Conservation (phyloP, 2,888 invertebrate species). For the Barypeithes pellucidus region DNA sequence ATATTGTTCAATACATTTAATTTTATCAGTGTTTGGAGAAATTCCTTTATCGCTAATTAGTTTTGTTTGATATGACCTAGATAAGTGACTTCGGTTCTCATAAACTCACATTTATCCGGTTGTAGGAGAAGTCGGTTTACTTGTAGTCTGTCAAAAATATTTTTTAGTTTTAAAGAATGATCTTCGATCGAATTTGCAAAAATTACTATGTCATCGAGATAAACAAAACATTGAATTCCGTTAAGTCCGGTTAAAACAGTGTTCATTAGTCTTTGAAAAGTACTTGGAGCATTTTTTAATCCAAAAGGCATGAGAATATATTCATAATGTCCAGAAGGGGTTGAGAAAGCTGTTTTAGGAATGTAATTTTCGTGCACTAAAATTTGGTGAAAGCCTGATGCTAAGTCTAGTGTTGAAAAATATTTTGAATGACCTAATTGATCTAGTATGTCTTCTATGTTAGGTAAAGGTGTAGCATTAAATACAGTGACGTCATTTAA, state of each 20-base stretch:
- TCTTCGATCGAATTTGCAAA: background rate
- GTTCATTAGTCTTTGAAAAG: conserved; percentile 55
- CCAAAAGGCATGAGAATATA: conserved; percentile 66
- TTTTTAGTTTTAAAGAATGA: conserved; percentile 56
- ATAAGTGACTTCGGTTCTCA: conserved; percentile 64
- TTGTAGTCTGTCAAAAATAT: conserved; percentile 60
- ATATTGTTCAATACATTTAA: conserved; percentile 58
- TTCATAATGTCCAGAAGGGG: conserved; percentile 63
- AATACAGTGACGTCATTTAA: conserved; percentile 66
- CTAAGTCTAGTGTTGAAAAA: conserved; percentile 66
- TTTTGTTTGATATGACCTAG: conserved; percentile 66
- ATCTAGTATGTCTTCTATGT: conserved; percentile 65
- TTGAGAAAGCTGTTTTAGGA: conserved; percentile 65
- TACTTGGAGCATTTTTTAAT: conserved; percentile 66
- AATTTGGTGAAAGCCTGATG: conserved; percentile 67
- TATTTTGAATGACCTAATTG: conserved; percentile 65
- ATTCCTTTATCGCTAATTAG: conserved; percentile 64
- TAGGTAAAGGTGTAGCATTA: conserved; percentile 64
- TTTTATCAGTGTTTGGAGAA: conserved; percentile 63
- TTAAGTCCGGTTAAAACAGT: conserved; percentile 25
- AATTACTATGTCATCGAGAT: conserved; percentile 59
- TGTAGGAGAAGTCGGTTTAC: conserved; percentile 55
- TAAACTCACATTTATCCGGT: conserved; percentile 64
- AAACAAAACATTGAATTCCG: conserved; percentile 46
- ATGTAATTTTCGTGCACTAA: conserved; percentile 59